A percentile compares a stretch with the other conserved stretches of the same genome.
These are phyloP conservation scores for Clupea harengus DNA, from an alignment of 2,113 vertebrate genomes.

Conservation along the genomic window DNA sequence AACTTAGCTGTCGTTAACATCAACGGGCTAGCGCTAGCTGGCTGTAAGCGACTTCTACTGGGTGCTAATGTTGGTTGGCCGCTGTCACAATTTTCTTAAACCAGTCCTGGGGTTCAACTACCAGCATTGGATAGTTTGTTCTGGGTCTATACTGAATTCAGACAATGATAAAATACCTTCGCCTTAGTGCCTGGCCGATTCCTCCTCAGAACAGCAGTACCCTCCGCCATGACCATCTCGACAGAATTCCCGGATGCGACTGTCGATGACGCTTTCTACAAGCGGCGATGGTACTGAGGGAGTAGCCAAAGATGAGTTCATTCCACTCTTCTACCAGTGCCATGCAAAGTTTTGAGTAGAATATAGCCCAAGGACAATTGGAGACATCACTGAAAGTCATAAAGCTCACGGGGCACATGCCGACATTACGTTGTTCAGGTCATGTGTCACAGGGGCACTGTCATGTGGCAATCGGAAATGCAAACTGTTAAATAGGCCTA, in stretches of 20 bases:
- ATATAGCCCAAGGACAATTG: too few relatives aligned
- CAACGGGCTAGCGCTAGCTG: not conserved
- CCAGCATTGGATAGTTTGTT: not conserved
- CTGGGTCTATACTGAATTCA: not conserved
- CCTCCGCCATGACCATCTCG: constrained; percentile 99
- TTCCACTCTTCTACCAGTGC: not conserved
- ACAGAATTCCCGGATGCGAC: constrained; percentile 78
- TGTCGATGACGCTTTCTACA: constrained; percentile 14
- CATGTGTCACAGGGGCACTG: too few relatives aligned
- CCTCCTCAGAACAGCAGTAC: constrained; percentile 91
- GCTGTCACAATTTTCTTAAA: not conserved
- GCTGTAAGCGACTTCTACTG: not conserved
- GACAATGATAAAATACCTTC: constrained; percentile 70
- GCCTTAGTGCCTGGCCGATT: constrained; percentile 94
- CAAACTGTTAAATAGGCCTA: too few relatives aligned
- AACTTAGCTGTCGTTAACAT: not conserved
- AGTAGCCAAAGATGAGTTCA: not conserved
- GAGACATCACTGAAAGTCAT: too few relatives aligned
- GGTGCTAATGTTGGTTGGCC: not conserved
- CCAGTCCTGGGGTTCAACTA: not conserved
- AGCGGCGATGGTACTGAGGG: not conserved
- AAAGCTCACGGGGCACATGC: not conserved
- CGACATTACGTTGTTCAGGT: not conserved
- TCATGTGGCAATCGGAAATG: too few relatives aligned
- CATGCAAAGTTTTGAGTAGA: not conserved